Evolutionary conservation across 64 coral and sea anemone genomes (phyloP), one percentile per base, ranked within the genome.

Genomic region (Catalaphyllia jardinei): DNA sequence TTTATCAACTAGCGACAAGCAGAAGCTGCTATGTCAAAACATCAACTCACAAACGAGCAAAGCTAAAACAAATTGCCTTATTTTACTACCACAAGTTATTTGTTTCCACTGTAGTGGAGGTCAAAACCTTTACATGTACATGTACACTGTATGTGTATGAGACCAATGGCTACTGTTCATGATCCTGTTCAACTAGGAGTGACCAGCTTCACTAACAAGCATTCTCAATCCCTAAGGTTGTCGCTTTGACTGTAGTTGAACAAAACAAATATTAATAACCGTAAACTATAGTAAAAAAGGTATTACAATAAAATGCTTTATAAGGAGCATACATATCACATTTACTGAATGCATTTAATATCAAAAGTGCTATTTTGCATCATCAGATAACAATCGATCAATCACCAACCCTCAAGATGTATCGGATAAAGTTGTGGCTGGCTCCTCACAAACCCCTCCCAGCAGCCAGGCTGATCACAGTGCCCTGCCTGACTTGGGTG

Each of bases 281-380:
- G 76, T 88, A 77, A 77, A 88, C 75, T 88, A 77, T 77, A 72
- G 72, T 88, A 77, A 88, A 88, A 88, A 29, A 25, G 17, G 52
- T 76, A 72, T 49, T 74, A 75, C 28, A 88, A 88, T 42, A 52
- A 76, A 52, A 88, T 88, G 86, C 72, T 88, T 76, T 75, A 88
- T 88, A 77, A n/a, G 73, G 76, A 88, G 76, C 86, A 88, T 88
- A 88, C 86, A 75, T 75, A 76, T 76, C 33, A 88, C 67, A 88
- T 88, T 83, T 83, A 83, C 80, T 62, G 51, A 83, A 83, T 83
- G 57, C 51, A n/a, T 83, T 83, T 57, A 83, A 83, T 83, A 52
- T 88, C 71, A 76, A 76, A 88, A 88, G 24, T 88, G 13, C 74
- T 81, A 91, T 79, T n/a, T 83, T 77, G 54, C 72, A 83, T 91